Percentiles rank a stretch among this genome's conserved stretches.
phyloP scores from a whole-genome alignment of 2,797 vertebrate genomes.

The Lagodon rhomboides region DNA sequence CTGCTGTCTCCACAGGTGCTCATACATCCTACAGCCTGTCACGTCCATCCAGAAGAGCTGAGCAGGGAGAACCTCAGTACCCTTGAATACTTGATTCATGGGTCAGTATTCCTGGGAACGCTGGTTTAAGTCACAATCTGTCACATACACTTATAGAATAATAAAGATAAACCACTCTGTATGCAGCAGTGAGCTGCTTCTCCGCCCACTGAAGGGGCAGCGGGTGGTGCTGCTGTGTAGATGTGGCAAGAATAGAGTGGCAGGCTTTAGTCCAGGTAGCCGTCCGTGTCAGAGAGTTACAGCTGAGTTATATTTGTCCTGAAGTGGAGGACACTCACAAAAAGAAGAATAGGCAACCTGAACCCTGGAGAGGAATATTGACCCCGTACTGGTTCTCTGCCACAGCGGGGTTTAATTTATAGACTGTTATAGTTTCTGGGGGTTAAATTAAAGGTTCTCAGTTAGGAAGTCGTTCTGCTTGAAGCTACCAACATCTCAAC shows the following conservation, averaged over 20 bases:
- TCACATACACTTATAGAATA: conserved; percentile 41
- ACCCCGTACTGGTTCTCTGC: not conserved
- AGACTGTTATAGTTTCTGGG: not conserved
- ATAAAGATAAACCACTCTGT: conserved; percentile 33
- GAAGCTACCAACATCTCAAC: not conserved
- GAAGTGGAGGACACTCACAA: not conserved
- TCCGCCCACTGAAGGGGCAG: not conserved
- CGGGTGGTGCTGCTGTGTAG: not conserved
- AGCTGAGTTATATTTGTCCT: conserved; percentile 1
- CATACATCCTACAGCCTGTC: conserved; percentile 60
- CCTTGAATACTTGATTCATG: conserved; percentile 67
- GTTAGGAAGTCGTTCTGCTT: not conserved
- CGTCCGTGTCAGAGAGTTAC: not conserved
- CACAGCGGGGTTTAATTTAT: not conserved
- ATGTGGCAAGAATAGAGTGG: not conserved
- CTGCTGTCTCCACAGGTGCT: conserved; percentile 42
- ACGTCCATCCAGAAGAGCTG: conserved; percentile 49
- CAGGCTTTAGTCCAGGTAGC: not conserved
- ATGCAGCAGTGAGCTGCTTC: conserved; percentile 18
- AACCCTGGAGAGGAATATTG: not conserved
- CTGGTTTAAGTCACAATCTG: conserved; percentile 46
- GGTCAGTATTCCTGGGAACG: conserved; percentile 57
- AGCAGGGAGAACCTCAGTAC: conserved; percentile 43
- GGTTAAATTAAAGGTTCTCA: not conserved
- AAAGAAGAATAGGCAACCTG: not conserved